Conservation (phyloP, 2,888 invertebrate species). For the Apamea crenata region DNA sequence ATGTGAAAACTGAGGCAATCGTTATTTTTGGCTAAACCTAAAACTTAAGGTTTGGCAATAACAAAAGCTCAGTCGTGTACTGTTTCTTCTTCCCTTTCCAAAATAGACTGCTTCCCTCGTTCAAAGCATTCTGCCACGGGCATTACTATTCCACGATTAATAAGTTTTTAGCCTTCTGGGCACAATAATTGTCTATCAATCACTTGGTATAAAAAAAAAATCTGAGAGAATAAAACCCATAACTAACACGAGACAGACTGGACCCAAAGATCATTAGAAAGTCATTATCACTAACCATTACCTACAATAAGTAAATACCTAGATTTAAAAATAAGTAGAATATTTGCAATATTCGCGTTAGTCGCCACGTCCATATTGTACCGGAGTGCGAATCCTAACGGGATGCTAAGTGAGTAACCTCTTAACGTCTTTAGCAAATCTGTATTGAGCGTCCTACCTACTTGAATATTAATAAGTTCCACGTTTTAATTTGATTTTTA, state of each 20-base stretch:
- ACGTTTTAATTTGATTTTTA: conserved; percentile 26
- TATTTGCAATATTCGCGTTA: background rate
- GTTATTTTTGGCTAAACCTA: background rate
- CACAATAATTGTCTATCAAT: background rate
- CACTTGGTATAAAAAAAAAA: background rate
- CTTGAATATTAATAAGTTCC: conserved; percentile 52
- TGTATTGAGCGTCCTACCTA: conserved; percentile 34
- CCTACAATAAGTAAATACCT: background rate
- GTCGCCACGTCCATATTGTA: conserved; percentile 42
- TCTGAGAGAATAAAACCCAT: background rate
- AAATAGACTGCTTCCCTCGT: background rate
- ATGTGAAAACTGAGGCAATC: background rate
- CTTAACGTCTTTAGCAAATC: conserved; percentile 46
- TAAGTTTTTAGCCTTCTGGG: background rate
- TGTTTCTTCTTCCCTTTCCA: background rate
- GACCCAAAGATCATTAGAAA: conserved; percentile 4
- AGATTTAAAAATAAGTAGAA: conserved; percentile 4
- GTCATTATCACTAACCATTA: conserved; percentile 5
- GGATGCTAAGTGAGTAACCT: conserved; percentile 60
- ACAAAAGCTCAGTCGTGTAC: background rate
- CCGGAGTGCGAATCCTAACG: conserved; percentile 53
- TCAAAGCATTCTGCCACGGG: background rate
- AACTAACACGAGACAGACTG: background rate
- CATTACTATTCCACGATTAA: background rate
- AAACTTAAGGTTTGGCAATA: background rate